Percentiles rank a stretch among this genome's conserved stretches.
These are phyloP conservation scores for Cinclus mexicanus DNA, from an alignment of 2,113 vertebrate genomes.

Conservation along the genomic window DNA sequence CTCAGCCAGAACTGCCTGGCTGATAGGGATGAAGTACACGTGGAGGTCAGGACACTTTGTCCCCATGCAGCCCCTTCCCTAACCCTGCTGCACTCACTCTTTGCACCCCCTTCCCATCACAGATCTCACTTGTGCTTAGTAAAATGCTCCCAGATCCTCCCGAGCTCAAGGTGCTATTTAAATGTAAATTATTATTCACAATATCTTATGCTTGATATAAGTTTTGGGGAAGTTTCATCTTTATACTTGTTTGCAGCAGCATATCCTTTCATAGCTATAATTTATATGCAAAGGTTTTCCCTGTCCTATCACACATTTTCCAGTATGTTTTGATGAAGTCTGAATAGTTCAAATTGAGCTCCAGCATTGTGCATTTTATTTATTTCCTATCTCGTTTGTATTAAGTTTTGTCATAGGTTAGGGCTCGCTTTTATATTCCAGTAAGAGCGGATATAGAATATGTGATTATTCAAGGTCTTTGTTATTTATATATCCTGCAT, in stretches of 20 bases:
- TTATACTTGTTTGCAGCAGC: slow-evolving; percentile 61
- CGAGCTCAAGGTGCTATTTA: slow-evolving; percentile 51
- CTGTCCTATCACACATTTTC: slow-evolving; percentile 64
- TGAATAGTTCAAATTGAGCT: slow-evolving; percentile 68
- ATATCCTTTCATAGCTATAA: slow-evolving; percentile 68
- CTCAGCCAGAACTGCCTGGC: background rate
- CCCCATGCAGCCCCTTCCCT: background rate
- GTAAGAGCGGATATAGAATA: slow-evolving; percentile 61
- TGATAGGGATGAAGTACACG: background rate
- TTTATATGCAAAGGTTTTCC: slow-evolving; percentile 72
- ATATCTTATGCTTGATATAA: slow-evolving; percentile 48
- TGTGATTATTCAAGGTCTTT: slow-evolving; percentile 71
- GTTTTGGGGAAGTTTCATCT: slow-evolving; percentile 61
- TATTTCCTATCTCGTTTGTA: slow-evolving; percentile 69
- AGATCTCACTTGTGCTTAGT: slow-evolving; percentile 1
- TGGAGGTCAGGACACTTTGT: background rate
- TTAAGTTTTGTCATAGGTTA: slow-evolving; percentile 70
- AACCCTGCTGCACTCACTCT: background rate
- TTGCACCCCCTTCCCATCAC: background rate
- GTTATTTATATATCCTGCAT: slow-evolving; percentile 70
- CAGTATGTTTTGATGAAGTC: slow-evolving; percentile 66
- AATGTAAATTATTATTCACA: slow-evolving; percentile 72
- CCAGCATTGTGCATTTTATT: slow-evolving; percentile 66
- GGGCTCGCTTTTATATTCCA: slow-evolving; percentile 62
- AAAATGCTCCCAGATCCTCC: slow-evolving; percentile 7